Evolutionary conservation across 1,140 invertebrate species (phyloP).

Genomic region (Uloborus diversus): DNA sequence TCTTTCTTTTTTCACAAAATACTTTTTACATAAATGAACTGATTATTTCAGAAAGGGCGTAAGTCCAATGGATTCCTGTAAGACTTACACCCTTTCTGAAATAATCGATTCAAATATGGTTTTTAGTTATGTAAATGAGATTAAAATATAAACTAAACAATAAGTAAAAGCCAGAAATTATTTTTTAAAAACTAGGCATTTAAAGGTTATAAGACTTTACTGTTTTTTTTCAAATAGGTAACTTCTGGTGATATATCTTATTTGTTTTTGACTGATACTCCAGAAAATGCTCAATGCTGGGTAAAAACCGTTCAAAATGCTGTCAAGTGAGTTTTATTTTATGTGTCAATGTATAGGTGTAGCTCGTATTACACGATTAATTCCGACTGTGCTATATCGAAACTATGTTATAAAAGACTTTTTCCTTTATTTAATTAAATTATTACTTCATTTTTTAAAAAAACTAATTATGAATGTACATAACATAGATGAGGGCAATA

Average conservation of each 20-base stretch:
- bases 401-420: neutral
- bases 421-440: neutral
- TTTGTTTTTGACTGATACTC: neutral
- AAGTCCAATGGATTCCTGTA: too few species aligned
- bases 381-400: neutral
- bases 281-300: neutral
- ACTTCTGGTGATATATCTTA: neutral
- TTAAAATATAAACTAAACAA: neutral
- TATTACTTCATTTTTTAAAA: neutral
- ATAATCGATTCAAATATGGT: too few species aligned
- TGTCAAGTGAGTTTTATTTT: neutral
- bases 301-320: neutral
- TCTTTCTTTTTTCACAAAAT: neutral
- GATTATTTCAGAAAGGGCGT: too few species aligned
- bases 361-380: too few species aligned
- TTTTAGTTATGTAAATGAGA: too few species aligned
- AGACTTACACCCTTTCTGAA: too few species aligned
- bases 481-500: too few species aligned
- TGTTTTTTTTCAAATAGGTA: neutral
- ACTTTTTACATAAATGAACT: too few species aligned
- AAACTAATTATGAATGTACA: neutral
- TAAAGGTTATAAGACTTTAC: neutral
- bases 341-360: too few species aligned
- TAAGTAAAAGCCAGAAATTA: neutral
- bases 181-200: neutral